phyloP scores from a whole-genome alignment of 2,888 invertebrate genomes.

The Habroteleia sp. region DNA sequence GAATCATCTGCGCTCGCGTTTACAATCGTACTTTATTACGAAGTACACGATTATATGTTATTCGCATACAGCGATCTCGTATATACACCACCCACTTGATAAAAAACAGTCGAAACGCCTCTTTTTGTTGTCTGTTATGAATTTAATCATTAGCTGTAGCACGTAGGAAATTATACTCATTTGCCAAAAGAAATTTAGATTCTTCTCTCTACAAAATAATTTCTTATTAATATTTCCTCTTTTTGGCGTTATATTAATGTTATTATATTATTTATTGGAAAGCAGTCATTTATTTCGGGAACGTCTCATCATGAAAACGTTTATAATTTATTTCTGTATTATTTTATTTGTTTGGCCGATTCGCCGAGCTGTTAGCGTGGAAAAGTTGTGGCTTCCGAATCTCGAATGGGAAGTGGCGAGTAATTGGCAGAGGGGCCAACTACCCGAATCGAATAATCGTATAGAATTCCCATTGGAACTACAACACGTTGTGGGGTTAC shows the following conservation, averaged over 20 bases:
- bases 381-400: constrained; percentile 75
- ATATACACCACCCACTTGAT: constrained; percentile 29
- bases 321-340: background rate
- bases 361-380: constrained; percentile 24
- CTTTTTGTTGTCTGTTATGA: constrained; percentile 9
- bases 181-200: background rate
- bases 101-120: constrained; percentile 34
- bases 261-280: too few species aligned
- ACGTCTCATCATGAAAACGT: background rate
- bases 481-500: constrained; percentile 75
- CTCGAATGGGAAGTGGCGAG: constrained; percentile 72
- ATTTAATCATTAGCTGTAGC: constrained; percentile 1
- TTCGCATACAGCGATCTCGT: too few species aligned
- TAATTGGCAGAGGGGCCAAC: constrained; percentile 70
- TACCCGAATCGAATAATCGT: constrained; percentile 70
- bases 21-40: too few species aligned
- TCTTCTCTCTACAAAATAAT: too few species aligned
- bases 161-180: too few species aligned
- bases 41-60: background rate
- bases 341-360: constrained; percentile 10
- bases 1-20: too few species aligned
- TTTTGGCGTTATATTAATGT: too few species aligned
- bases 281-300: background rate
- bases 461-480: constrained; percentile 74
- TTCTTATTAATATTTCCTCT: too few species aligned